Evolutionary conservation across 2,888 invertebrate species (phyloP).

Genomic region (Pediacus dermestoides): DNA sequence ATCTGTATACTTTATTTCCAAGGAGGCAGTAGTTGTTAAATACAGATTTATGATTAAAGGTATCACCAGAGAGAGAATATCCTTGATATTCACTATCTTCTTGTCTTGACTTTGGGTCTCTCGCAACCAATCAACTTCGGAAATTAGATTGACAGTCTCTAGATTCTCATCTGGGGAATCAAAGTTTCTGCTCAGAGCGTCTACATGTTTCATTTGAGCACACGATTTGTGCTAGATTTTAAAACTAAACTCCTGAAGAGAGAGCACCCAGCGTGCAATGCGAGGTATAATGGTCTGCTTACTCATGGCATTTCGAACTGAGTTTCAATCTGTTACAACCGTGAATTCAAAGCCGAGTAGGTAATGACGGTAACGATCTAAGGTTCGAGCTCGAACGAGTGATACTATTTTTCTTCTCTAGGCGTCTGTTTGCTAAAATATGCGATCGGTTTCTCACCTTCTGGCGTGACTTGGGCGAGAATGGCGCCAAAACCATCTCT

Average conservation of each 20-base stretch:
- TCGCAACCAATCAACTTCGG: slow-evolving; percentile 2
- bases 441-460: too few relatives aligned
- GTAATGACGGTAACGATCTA: slow-evolving; percentile 16
- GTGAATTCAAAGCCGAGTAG: slow-evolving; percentile 17
- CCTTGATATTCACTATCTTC: not conserved
- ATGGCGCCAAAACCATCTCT: slow-evolving; percentile 5
- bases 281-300: slow-evolving; percentile 20
- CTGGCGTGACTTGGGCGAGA: too few relatives aligned
- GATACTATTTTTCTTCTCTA: slow-evolving; percentile 14
- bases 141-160: slow-evolving; percentile 6
- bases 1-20: not conserved
- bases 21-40: slow-evolving; percentile 10
- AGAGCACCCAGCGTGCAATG: slow-evolving; percentile 20
- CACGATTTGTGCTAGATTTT: slow-evolving; percentile 19
- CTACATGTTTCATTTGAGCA: slow-evolving; percentile 36
- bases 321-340: slow-evolving; percentile 21
- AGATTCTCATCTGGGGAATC: not conserved
- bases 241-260: slow-evolving; percentile 20
- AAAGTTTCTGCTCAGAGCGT: slow-evolving; percentile 32
- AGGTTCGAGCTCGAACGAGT: slow-evolving; percentile 18
- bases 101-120: not conserved
- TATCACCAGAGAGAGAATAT: slow-evolving; percentile 13
- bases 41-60: slow-evolving; percentile 16
- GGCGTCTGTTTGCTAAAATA: slow-evolving; percentile 23
- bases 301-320: slow-evolving; percentile 17